Evolutionary conservation across 2,113 vertebrate genomes (phyloP).

Genomic region (Eurypyga helias): DNA sequence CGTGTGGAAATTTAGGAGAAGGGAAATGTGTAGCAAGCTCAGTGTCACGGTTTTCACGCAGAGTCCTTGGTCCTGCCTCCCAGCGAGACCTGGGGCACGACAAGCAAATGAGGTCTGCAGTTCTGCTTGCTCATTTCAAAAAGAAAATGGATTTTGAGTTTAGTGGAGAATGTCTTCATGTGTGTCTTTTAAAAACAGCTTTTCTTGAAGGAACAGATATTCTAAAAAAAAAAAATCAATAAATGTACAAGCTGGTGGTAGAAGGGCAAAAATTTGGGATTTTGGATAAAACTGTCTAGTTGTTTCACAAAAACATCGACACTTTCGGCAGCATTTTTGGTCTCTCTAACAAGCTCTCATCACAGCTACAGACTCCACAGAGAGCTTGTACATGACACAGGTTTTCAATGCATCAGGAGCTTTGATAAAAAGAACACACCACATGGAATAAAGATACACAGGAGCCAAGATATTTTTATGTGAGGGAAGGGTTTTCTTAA

Average conservation of each 20-base stretch:
- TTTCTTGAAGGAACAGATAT: neutral
- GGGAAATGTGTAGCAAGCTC: neutral
- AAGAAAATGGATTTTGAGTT: neutral
- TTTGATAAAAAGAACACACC: neutral
- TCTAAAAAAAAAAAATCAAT: neutral
- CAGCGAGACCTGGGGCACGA: fast-evolving
- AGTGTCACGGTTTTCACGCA: neutral
- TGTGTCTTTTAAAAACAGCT: neutral
- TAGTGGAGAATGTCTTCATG: neutral
- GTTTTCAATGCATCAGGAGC: neutral
- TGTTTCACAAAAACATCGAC: neutral
- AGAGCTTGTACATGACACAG: fast-evolving
- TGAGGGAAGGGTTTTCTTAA: neutral
- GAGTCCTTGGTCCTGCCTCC: neutral
- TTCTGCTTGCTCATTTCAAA: neutral
- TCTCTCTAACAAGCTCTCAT: neutral
- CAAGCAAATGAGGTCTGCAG: neutral
- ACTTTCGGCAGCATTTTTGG: neutral
- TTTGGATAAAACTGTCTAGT: neutral
- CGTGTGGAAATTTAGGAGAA: neutral
- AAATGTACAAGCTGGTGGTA: neutral
- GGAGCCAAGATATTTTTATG: neutral
- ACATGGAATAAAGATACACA: neutral
- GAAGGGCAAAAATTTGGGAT: neutral
- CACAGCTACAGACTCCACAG: neutral